Conservation (phyloP, 2,113 vertebrate genomes). For the Eubucco bourcierii region DNA sequence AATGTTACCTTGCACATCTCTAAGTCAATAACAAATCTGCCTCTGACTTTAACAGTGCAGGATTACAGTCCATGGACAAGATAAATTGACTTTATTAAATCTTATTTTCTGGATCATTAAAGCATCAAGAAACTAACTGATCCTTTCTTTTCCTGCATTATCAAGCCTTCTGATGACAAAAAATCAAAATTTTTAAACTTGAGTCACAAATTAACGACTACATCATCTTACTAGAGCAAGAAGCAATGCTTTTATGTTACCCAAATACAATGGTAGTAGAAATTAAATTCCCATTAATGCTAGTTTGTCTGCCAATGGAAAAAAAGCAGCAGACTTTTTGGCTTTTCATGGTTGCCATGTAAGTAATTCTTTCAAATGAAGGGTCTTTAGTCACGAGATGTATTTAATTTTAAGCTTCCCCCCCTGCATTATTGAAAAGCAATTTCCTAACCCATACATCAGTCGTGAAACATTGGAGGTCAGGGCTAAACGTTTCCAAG, state of each 20-base stretch:
- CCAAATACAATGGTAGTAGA: not conserved
- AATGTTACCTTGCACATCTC: not conserved
- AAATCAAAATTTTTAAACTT: not conserved
- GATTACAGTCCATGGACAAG: not conserved
- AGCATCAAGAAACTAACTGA: not conserved
- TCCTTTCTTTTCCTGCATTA: not conserved
- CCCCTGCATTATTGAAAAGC: not conserved
- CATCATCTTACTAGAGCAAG: not conserved
- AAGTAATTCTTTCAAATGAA: not conserved
- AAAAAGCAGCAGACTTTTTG: not conserved
- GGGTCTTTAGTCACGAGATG: not conserved
- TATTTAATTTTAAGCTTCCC: not conserved
- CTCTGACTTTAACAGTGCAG: not conserved
- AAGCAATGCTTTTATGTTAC: not conserved
- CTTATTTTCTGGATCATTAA: conserved; percentile 34
- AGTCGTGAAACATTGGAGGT: not conserved
- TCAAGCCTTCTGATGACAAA: not conserved
- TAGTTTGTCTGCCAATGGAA: not conserved
- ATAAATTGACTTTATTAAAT: not conserved
- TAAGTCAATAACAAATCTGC: not conserved
- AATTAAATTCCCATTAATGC: not conserved
- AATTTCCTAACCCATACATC: not conserved
- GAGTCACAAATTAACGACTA: not conserved
- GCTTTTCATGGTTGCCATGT: not conserved
- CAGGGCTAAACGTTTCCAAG: not conserved